These are phyloP conservation scores for Epirrhoe alternata DNA, from an alignment of 2,888 invertebrate genomes.

Conservation along the genomic window DNA sequence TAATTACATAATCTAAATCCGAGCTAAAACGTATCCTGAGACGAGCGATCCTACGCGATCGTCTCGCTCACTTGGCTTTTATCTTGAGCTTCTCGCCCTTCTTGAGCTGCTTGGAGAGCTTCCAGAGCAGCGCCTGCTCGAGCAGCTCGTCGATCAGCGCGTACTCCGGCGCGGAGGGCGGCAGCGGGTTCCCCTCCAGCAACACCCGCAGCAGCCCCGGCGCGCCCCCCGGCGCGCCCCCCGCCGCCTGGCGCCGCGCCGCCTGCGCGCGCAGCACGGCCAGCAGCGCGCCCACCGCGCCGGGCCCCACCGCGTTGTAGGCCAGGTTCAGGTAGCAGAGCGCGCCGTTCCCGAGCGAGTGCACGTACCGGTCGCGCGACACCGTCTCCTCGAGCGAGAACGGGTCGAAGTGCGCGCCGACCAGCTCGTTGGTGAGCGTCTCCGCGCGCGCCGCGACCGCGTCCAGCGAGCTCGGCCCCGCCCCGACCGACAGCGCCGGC, in stretches of 20 bases:
- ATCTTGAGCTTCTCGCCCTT: conserved; percentile 9
- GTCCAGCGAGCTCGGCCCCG: conserved; percentile 14
- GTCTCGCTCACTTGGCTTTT: background rate
- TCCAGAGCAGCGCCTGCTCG: conserved; percentile 15
- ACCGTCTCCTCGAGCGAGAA: conserved; percentile 41
- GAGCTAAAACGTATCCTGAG: too few relatives aligned
- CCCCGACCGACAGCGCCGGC: conserved; percentile 4
- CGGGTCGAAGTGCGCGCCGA: conserved; percentile 40
- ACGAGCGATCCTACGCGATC: too few relatives aligned
- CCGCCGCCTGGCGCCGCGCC: conserved; percentile 3
- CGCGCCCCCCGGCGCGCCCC: conserved; percentile 1
- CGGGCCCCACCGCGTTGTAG: conserved; percentile 46
- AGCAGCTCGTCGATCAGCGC: conserved; percentile 34
- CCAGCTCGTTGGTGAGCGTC: conserved; percentile 25
- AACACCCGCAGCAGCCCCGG: conserved; percentile 42
- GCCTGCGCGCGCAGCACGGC: conserved; percentile 44
- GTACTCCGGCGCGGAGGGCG: conserved; percentile 38
- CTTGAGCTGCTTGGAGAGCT: conserved; percentile 15
- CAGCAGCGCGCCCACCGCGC: conserved; percentile 35
- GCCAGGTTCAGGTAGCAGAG: conserved; percentile 48
- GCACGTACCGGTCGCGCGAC: conserved; percentile 24
- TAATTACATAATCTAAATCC: too few relatives aligned
- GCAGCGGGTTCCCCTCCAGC: conserved; percentile 48
- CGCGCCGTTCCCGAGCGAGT: conserved; percentile 45
- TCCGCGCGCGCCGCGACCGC: conserved; percentile 32